Conservation (phyloP, 2,113 vertebrate species). For the Colistium nudipinnis region DNA sequence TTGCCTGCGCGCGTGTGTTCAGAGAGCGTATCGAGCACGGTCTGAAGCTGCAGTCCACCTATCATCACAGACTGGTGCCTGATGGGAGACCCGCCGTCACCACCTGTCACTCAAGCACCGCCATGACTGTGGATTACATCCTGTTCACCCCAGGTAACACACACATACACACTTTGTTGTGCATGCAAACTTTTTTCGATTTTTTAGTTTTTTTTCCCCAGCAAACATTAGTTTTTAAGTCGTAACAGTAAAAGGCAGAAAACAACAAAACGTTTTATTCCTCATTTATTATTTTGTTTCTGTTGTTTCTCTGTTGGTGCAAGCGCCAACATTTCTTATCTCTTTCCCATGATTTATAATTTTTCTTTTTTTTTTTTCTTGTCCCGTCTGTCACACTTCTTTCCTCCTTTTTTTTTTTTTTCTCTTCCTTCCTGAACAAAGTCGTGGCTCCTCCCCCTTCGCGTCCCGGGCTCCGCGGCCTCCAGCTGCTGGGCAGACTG, state of each 20-base stretch:
- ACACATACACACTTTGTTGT: background rate
- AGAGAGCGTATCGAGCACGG: slow-evolving; percentile 83
- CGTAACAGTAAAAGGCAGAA: too few relatives aligned
- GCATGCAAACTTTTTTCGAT: background rate
- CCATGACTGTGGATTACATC: slow-evolving; percentile 96
- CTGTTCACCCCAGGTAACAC: slow-evolving; percentile 86
- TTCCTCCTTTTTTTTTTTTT: background rate
- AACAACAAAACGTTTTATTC: background rate
- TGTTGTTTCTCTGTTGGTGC: too few relatives aligned
- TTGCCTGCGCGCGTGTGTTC: slow-evolving; percentile 23
- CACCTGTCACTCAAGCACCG: slow-evolving; percentile 90
- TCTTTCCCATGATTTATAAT: too few relatives aligned
- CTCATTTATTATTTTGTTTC: background rate
- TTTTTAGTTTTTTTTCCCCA: background rate
- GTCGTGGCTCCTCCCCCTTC: background rate
- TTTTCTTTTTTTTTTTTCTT: background rate
- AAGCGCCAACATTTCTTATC: too few relatives aligned
- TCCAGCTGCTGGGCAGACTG: slow-evolving; percentile 89
- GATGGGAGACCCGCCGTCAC: slow-evolving; percentile 91
- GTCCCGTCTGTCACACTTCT: background rate
- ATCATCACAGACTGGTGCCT: slow-evolving; percentile 85
- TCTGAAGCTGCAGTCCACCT: slow-evolving; percentile 89
- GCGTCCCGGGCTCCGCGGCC: slow-evolving; percentile 76
- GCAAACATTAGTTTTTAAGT: too few relatives aligned
- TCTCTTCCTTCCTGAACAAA: slow-evolving; percentile 12